Evolutionary conservation across 2,797 vertebrate genomes (phyloP).

Genomic region (Triplophysa bombifrons): DNA sequence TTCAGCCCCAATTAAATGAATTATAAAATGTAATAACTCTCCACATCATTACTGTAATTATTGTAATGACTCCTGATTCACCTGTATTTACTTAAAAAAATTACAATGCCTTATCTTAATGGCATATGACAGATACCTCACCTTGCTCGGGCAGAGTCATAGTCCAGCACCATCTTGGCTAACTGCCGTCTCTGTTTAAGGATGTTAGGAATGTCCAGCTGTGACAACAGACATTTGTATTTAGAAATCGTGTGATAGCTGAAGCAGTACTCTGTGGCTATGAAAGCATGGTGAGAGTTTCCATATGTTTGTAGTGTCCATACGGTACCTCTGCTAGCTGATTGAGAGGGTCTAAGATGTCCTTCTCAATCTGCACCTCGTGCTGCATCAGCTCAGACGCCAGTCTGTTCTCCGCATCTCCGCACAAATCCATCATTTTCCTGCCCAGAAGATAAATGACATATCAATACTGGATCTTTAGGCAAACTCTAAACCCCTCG

Average conservation of each 20-base stretch:
- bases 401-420: conserved; percentile 92
- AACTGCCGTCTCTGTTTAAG: conserved; percentile 98
- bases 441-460: conserved; percentile 67
- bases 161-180: conserved; percentile 93
- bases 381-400: conserved; percentile 91
- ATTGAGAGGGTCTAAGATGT: conserved; percentile 89
- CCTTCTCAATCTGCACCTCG: conserved; percentile 92
- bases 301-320: neutral
- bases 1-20: neutral
- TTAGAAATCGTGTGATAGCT: neutral
- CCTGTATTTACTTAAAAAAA: neutral
- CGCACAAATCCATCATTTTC: conserved; percentile 95
- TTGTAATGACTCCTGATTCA: neutral
- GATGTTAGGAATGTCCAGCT: conserved; percentile 98
- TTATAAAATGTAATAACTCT: neutral
- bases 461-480: neutral
- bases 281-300: neutral
- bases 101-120: neutral
- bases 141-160: conserved; percentile 96
- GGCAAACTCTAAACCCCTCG: neutral
- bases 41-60: neutral
- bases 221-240: conserved; percentile 32
- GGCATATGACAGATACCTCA: conserved; percentile 58
- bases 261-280: neutral
- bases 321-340: conserved; percentile 87